Evolutionary conservation across 2,888 invertebrate species (phyloP).

Genomic region (Ectemnius continuus): DNA sequence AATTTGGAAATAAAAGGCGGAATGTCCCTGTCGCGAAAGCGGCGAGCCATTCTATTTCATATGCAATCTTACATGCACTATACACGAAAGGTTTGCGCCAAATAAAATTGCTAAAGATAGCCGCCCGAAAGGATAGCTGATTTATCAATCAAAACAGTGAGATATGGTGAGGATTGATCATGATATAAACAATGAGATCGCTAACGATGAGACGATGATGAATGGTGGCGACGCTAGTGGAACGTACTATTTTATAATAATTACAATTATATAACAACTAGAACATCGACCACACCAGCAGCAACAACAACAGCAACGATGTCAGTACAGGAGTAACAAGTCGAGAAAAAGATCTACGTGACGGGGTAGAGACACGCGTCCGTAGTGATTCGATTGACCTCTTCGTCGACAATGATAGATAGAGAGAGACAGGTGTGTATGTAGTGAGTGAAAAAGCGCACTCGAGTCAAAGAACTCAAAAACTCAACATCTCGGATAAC

Average conservation of each 20-base stretch:
- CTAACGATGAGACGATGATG: too few species aligned
- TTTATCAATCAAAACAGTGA: conserved; percentile 17
- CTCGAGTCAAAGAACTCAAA: background rate
- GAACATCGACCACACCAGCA: conserved; percentile 32
- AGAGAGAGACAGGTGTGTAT: background rate
- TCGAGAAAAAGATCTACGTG: conserved; percentile 46
- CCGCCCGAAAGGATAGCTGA: background rate
- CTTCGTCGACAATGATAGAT: too few species aligned
- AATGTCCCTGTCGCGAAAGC: conserved; percentile 2
- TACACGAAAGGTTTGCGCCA: background rate
- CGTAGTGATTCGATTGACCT: background rate
- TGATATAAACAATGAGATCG: conserved; percentile 18
- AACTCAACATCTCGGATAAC: conserved; percentile 47
- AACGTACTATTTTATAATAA: background rate
- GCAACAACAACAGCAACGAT: conserved; percentile 24
- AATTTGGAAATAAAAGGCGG: too few species aligned
- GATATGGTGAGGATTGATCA: conserved; percentile 67
- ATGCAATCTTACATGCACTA: background rate
- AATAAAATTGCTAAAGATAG: background rate
- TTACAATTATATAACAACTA: conserved; percentile 11
- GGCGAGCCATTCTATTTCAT: background rate
- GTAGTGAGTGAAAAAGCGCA: background rate
- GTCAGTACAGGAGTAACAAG: conserved; percentile 7
- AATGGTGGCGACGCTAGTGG: too few species aligned
- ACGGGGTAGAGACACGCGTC: background rate